Evolutionary conservation across 2,888 invertebrate genomes (phyloP).

Genomic region (Hartigia nigra): DNA sequence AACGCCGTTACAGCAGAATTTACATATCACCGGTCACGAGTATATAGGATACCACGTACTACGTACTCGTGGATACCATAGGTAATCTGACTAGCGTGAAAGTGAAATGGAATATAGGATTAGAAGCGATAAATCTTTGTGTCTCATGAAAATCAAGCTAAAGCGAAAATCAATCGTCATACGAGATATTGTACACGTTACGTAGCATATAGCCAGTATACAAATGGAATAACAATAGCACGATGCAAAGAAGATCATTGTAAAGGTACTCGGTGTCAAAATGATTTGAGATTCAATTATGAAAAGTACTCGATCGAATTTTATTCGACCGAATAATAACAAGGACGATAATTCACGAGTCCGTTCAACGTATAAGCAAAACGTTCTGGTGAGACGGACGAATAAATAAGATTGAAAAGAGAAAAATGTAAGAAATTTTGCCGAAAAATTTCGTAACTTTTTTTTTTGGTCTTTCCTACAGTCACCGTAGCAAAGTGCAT

Average conservation of each 20-base stretch:
- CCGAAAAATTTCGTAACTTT: neutral
- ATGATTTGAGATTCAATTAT: neutral
- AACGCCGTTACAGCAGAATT: neutral
- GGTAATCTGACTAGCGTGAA: neutral
- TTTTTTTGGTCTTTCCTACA: neutral
- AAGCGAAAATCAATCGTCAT: neutral
- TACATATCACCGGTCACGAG: neutral
- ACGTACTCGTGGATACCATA: neutral
- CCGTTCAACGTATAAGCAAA: neutral
- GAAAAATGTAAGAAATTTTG: neutral
- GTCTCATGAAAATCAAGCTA: neutral
- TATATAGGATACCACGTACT: neutral
- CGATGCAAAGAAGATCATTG: neutral
- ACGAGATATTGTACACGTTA: too few relatives aligned
- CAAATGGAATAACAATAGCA: neutral
- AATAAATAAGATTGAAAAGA: neutral
- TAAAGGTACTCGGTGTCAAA: neutral
- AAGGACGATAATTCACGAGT: neutral
- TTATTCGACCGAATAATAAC: neutral
- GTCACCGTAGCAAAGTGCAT: conserved; percentile 43
- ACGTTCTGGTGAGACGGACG: neutral
- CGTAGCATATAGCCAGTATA: too few relatives aligned
- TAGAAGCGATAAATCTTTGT: neutral
- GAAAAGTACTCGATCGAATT: neutral
- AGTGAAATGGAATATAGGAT: neutral